Evolutionary conservation across 2,797 vertebrate genomes (phyloP), one percentile per base, ranked within the genome.

Genomic region (Notoglanidium macrostoma): DNA sequence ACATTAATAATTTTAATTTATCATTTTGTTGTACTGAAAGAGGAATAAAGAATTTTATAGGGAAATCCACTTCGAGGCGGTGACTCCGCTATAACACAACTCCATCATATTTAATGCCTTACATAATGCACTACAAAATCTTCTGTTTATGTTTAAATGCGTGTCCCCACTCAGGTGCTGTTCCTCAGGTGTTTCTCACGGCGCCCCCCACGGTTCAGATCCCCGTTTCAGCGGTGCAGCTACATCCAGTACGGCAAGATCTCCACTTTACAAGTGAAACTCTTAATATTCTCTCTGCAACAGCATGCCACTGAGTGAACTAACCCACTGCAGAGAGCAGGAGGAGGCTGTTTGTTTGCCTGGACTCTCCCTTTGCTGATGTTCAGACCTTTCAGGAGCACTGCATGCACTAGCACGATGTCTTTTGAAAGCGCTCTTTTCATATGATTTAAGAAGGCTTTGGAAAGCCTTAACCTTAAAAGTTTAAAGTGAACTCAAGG

Each of bases 151-250:
- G 2, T 46, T 17, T 21, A 46, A 73, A 23, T 49, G 21, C 82
- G 2, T 40, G 35, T 83, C 32, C 86, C 35, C 54, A 26, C 55
- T 15, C 76, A 95, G 95, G 95, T 89, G 93, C 88, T 0, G 97
- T 99, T 79, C 96, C 98, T 91, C 98, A 99, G 91, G 98, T 99
- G 94, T 99, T 99, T 94, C 96, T 99, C 92, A 97, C 98, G 44
- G 97, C 96, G 15, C 97, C 97, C 23, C 96, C 96, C 92, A 98
- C 98, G 1, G 97, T 99, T 92, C 98, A 99, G 95, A 98, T 99
- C 91, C 98, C 98, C 0, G 97, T 99, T 89, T 98, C 98, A 32
- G 97, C 98, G 85, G 97, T 99, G 94, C 98, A 99, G 94, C 97
- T 99, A 93, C 98, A 99, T 92, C 97, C 98, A 97, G 98, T 99